These are phyloP conservation scores for Xiphorhynchus elegans DNA, from an alignment of 2,113 vertebrate genomes.

Conservation along the genomic window DNA sequence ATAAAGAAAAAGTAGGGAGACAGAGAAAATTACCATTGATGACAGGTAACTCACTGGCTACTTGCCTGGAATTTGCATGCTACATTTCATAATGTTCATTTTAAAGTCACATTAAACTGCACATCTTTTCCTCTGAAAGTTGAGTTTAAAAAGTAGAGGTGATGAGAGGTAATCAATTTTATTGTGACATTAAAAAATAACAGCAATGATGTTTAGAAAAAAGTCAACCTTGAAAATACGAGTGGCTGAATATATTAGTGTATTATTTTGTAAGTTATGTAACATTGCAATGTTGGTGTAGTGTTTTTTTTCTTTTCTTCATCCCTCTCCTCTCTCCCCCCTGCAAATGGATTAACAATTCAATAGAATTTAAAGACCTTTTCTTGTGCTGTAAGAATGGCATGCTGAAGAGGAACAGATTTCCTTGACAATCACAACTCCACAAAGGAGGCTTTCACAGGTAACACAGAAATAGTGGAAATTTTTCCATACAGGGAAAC, in stretches of 20 bases:
- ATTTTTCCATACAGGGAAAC: not conserved
- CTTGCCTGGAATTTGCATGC: conserved; percentile 42
- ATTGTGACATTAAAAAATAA: conserved; percentile 33
- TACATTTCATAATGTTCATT: conserved; percentile 41
- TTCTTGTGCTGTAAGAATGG: conserved; percentile 32
- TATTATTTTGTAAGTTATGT: not conserved
- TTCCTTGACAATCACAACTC: conserved; percentile 29
- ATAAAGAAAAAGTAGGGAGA: not conserved
- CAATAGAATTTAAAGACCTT: conserved; percentile 34
- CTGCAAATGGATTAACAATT: not conserved
- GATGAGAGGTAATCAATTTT: not conserved
- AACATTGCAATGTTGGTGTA: not conserved
- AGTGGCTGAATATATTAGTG: conserved; percentile 11
- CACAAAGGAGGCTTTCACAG: conserved; percentile 13
- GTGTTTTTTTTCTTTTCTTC: not conserved
- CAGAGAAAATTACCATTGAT: conserved; percentile 13
- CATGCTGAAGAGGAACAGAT: conserved; percentile 39
- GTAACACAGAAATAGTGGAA: not conserved
- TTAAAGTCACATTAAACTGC: conserved; percentile 38
- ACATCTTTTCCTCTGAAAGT: not conserved
- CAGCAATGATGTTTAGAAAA: not conserved
- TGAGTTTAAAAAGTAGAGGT: not conserved
- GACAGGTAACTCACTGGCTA: conserved; percentile 9
- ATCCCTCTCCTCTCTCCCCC: not conserved
- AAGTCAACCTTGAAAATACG: conserved; percentile 29